Conservation (phyloP, 2,113 vertebrate species). For the Grantiella picta region DNA sequence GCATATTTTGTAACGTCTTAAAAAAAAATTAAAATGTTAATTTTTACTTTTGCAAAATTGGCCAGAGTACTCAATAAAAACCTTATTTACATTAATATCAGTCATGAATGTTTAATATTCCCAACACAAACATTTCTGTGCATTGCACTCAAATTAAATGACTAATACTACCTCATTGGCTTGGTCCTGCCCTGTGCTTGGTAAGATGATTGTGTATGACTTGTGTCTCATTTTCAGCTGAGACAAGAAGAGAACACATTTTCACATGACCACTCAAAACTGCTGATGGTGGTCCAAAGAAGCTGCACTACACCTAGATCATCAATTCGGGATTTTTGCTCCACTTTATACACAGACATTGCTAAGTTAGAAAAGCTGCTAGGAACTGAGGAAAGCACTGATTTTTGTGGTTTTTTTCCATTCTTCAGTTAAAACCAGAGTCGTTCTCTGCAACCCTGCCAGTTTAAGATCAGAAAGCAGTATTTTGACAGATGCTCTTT, state of each 20-base stretch:
- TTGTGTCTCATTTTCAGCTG: background rate
- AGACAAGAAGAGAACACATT: background rate
- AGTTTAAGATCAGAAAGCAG: background rate
- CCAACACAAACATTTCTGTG: background rate
- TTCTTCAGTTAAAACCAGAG: background rate
- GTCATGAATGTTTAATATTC: background rate
- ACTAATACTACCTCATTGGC: background rate
- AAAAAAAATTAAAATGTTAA: background rate
- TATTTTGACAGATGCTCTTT: conserved; percentile 12
- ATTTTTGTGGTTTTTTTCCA: background rate
- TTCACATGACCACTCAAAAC: background rate
- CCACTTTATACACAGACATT: background rate
- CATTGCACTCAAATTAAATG: background rate
- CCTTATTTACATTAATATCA: background rate
- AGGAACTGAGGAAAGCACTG: background rate
- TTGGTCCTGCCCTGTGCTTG: background rate
- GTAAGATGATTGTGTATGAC: background rate
- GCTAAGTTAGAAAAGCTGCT: background rate
- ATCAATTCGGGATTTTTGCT: background rate
- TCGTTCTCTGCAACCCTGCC: background rate
- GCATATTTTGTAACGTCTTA: background rate
- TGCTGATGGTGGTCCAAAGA: background rate
- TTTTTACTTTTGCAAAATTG: background rate
- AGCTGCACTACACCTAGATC: background rate
- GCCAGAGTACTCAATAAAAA: background rate